Evolutionary conservation across 2,888 invertebrate genomes (phyloP).

Genomic region (Protonemura montana): DNA sequence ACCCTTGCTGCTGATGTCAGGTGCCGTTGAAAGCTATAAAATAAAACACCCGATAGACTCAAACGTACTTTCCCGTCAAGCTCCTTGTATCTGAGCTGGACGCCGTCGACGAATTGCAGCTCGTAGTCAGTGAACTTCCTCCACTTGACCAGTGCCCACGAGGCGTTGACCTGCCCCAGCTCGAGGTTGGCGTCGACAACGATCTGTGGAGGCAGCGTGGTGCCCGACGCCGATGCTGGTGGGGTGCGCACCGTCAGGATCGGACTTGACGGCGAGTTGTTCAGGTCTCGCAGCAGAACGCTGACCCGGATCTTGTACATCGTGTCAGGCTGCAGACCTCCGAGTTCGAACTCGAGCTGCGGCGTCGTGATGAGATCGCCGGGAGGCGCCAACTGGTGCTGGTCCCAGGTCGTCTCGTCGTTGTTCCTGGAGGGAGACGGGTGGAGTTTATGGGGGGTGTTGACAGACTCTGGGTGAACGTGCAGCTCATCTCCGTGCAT

Average conservation of each 20-base stretch:
- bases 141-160: conserved; percentile 82
- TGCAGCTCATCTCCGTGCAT: no score
- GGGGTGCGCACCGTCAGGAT: conserved; percentile 78
- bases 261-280: conserved; percentile 79
- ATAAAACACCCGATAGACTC: no score
- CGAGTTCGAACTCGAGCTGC: conserved; percentile 83
- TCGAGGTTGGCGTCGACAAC: conserved; percentile 77
- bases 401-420: conserved; percentile 78
- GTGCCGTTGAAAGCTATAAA: no score
- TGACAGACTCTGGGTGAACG: not conserved
- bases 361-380: conserved; percentile 85
- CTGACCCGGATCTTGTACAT: conserved; percentile 84
- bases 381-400: conserved; percentile 86
- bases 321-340: conserved; percentile 78
- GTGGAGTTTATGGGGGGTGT: not conserved
- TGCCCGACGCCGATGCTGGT: conserved; percentile 55
- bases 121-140: conserved; percentile 82
- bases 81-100: conserved; percentile 86
- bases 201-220: conserved; percentile 68
- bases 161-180: conserved; percentile 78
- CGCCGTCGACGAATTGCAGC: conserved; percentile 84
- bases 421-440: conserved; percentile 62
- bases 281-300: conserved; percentile 77
- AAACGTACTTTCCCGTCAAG: conserved; percentile 70
- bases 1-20: no score